Evolutionary conservation across 2,888 invertebrate genomes (phyloP), one percentile per base, ranked within the genome.

Genomic region (Trissonchulus latispiculum): DNA sequence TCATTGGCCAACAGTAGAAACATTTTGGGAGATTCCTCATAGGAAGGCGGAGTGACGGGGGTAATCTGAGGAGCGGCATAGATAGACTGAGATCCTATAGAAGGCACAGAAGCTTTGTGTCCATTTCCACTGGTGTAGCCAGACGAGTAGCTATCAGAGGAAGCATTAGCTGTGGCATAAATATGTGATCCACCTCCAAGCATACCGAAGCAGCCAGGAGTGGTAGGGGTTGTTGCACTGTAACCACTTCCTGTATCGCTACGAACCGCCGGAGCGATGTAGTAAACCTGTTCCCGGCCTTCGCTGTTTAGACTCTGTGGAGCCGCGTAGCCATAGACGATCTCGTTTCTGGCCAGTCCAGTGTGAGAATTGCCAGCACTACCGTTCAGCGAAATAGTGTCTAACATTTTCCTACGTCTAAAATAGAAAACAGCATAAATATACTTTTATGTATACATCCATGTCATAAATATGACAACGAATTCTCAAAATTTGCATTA

Each of bases 1-100:
- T 64, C 66, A n/a, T 64, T 64, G 8, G 66, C 66, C 31, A 64
- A 18, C n/a, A 64, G 28, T n/a, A 64, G 35, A 33, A 32, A 64
- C 35, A 64, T 29, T 33, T 64, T 64, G 8, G 31, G 66, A 18
- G 31, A 15, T 8, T 64, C 66, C 18, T 32, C 8, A 48, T 48
- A 48, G 48, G 8, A 48, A 23, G 48, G 8, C 8, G 48, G 48
- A 15, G 48, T 48, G 48, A 23, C 8, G 8, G 48, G 8, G 48
- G 8, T 48, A 8, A 15, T 48, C 8, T 23, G 8, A 48, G 48
- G 48, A 23, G 23, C 8, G 23, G 48, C 48, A n/a, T n/a, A n/a
- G n/a, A n/a, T n/a, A n/a, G n/a, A n/a, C n/a, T n/a, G n/a, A n/a
- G n/a, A n/a, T n/a, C n/a, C n/a, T n/a, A n/a, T n/a, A n/a, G n/a